A percentile compares a stretch with the other conserved stretches of the same genome.
Evolutionary conservation across 2,113 vertebrate genomes (phyloP).

Genomic region (Bagarius yarrelli): DNA sequence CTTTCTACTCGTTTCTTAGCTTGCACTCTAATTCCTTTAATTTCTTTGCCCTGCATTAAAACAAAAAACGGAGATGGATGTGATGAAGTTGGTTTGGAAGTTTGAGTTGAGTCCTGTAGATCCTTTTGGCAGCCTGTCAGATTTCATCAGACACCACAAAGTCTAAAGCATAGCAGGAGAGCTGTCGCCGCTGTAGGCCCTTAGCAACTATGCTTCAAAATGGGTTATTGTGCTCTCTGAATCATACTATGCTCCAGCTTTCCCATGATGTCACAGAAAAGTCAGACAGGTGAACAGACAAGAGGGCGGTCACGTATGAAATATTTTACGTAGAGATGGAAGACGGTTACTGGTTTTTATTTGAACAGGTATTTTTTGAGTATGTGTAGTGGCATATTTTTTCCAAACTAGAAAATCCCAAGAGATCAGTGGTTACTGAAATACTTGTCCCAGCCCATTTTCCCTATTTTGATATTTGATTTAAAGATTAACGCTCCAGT

Average conservation of each 20-base stretch:
- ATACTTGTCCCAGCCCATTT: too few relatives aligned
- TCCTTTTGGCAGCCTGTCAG: constrained; percentile 57
- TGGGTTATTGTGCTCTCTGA: constrained; percentile 58
- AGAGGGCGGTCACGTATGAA: neutral
- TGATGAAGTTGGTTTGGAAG: constrained; percentile 28
- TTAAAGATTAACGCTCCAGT: too few relatives aligned
- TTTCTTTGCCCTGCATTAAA: neutral
- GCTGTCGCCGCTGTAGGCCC: constrained; percentile 45
- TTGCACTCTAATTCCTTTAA: neutral
- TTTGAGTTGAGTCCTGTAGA: constrained; percentile 43
- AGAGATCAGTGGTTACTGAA: too few relatives aligned
- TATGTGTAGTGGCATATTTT: too few relatives aligned
- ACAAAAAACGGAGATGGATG: neutral
- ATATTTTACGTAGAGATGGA: neutral
- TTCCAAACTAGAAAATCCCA: too few relatives aligned
- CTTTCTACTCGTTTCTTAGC: neutral
- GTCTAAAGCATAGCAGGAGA: constrained; percentile 59
- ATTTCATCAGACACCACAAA: constrained; percentile 61
- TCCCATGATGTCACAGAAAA: constrained; percentile 16
- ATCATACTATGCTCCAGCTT: constrained; percentile 51
- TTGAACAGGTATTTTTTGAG: neutral
- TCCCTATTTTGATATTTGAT: too few relatives aligned
- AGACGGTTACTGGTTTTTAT: neutral
- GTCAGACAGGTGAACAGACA: neutral
- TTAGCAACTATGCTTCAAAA: constrained; percentile 46